These are phyloP conservation scores for Micromys minutus DNA, from an alignment of 2,113 vertebrate genomes.

Conservation along the genomic window DNA sequence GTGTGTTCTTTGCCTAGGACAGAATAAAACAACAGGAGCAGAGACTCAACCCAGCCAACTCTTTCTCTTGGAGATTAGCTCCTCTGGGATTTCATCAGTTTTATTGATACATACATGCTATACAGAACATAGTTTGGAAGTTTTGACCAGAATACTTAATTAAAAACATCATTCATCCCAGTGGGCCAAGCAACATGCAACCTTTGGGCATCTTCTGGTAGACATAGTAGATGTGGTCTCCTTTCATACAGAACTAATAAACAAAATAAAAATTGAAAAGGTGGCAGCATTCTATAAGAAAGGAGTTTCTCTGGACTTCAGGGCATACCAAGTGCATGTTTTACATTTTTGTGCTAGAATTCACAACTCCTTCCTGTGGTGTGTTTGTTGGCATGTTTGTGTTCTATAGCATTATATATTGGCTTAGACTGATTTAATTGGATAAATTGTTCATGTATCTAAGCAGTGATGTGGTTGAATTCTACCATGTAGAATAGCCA, in stretches of 20 bases:
- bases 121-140: not conserved
- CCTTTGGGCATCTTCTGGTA: not conserved
- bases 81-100: not conserved
- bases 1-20: not conserved
- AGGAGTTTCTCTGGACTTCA: not conserved
- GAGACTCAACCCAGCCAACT: not conserved
- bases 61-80: constrained; percentile 5
- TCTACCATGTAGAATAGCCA: not conserved
- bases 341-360: not conserved
- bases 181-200: not conserved
- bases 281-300: constrained; percentile 35
- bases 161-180: not conserved
- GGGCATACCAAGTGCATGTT: not conserved
- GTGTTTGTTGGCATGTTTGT: not conserved
- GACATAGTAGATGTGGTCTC: not conserved
- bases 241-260: not conserved
- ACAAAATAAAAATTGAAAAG: not conserved
- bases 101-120: not conserved
- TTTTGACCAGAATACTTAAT: not conserved
- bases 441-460: not conserved
- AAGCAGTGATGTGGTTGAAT: too few relatives aligned
- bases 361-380: not conserved
- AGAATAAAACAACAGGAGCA: not conserved
- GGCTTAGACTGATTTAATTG: constrained; percentile 6
- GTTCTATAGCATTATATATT: not conserved